A percentile compares a stretch with the other conserved stretches of the same genome.
These are phyloP conservation scores for Drosophila bifasciata DNA, from an alignment of 1,140 invertebrate genomes.

Conservation along the genomic window DNA sequence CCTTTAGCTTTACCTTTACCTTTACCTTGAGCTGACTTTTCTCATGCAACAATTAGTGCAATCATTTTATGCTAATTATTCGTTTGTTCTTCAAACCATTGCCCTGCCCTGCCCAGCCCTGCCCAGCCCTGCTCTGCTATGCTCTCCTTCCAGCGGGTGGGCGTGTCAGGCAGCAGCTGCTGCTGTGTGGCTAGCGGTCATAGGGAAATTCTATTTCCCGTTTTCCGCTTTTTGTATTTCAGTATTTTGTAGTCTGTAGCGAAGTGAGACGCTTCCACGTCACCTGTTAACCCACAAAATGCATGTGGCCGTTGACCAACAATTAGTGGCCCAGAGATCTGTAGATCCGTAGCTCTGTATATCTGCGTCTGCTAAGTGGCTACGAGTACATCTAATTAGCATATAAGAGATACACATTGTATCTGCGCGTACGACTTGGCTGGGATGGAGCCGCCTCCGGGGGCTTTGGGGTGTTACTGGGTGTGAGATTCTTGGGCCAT, in stretches of 20 bases:
- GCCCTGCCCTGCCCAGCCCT: slow-evolving; percentile 12
- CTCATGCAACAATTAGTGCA: slow-evolving; percentile 73
- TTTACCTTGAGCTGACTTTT: slow-evolving; percentile 17
- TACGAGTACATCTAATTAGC: slow-evolving; percentile 65
- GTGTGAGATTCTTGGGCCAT: slow-evolving; percentile 36
- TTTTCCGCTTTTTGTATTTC: slow-evolving; percentile 8
- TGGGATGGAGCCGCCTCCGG: slow-evolving; percentile 12
- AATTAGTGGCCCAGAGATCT: slow-evolving; percentile 61
- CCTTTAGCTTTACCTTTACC: neutral
- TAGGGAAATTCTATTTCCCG: slow-evolving; percentile 52
- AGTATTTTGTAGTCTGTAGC: neutral
- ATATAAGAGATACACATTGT: slow-evolving; percentile 53
- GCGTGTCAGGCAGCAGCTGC: slow-evolving; percentile 40
- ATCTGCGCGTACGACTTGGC: slow-evolving; percentile 2
- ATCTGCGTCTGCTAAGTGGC: slow-evolving; percentile 50
- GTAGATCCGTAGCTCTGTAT: slow-evolving; percentile 7
- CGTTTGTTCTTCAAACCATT: slow-evolving; percentile 51
- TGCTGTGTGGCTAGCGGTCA: slow-evolving; percentile 52
- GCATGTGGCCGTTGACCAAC: slow-evolving; percentile 65
- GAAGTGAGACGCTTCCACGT: slow-evolving; percentile 55
- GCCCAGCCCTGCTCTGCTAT: slow-evolving; percentile 33
- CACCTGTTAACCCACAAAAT: slow-evolving; percentile 76
- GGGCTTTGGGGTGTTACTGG: slow-evolving; percentile 34
- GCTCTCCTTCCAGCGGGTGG: slow-evolving; percentile 11
- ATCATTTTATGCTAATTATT: slow-evolving; percentile 78